Evolutionary conservation across 2,888 invertebrate species (phyloP), one percentile per base, ranked within the genome.

Genomic region (Dryomyza anilis): DNA sequence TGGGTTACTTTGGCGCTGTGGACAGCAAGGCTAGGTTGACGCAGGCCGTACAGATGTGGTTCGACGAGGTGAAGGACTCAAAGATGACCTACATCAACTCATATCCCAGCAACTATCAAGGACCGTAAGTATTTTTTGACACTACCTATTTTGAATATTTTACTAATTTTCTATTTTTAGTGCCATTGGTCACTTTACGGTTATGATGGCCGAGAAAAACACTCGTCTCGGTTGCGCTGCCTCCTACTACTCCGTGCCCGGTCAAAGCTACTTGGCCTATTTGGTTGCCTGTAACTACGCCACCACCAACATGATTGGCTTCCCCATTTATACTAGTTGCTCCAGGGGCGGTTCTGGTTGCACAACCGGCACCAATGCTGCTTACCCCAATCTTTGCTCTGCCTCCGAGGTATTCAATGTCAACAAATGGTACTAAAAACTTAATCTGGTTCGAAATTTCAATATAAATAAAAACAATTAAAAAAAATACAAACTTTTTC

Each of bases 261-360:
- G 3, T 4, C 19, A 10, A 16, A 29, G 30, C 21, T 14, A 10
- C 19, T 52, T 66, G n/a, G 30, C 73, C 55, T 75, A 73, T 25
- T 71, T 73, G 23, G 71, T 77, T 69, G 74, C 77, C 5, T 77
- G 77, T 46, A 77, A 77, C 48, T 77, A 77, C 65, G 76, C 72
- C 39, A 67, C 71, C 16, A 72, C 73, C 48, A 73, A 72, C 65
- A 73, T 76, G 56, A 67, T 74, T 29, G 72, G 72, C 29, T 60
- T 66, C 21, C 76, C 74, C 19, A 73, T 75, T 23, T 77, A 77
- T 64, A 66, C 56, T 6, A 1, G 10, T 12, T 6, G 10, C 33
- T 19, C n/a, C 19, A 68, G 60, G 2, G 66, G 76, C 1, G 76
- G 70, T 19, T 62, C 71, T 0, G 70, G 70, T n/a, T 78, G 77